Conservation (phyloP, 2,797 vertebrate genomes). For the Sebastes kiyomatsui region DNA sequence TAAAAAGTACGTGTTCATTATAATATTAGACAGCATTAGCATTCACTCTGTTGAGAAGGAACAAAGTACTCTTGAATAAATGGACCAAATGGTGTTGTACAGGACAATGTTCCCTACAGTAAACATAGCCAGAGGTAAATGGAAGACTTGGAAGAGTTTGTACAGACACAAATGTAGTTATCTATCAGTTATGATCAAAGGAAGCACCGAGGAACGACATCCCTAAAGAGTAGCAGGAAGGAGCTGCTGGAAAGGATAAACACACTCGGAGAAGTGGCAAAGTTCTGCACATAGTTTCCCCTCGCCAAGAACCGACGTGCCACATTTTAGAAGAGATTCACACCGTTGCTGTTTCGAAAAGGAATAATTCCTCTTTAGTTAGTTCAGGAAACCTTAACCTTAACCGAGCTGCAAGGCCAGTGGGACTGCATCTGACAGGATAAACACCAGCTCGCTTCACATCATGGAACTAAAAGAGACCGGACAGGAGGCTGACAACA, state of each 20-base stretch:
- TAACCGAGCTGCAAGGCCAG: not conserved
- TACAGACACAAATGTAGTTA: not conserved
- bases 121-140: not conserved
- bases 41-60: not conserved
- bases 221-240: conserved; percentile 10
- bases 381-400: not conserved
- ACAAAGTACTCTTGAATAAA: not conserved
- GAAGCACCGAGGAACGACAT: not conserved
- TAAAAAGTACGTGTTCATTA: not conserved
- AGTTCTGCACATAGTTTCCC: not conserved
- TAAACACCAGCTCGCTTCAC: not conserved
- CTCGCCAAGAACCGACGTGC: not conserved
- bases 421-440: not conserved
- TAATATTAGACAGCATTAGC: not conserved
- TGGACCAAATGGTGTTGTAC: not conserved
- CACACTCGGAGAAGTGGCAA: not conserved
- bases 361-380: not conserved
- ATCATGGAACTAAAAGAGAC: not conserved
- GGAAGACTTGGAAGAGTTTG: not conserved
- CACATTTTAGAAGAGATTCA: not conserved
- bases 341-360: not conserved
- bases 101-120: not conserved
- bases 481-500: not conserved
- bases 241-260: not conserved
- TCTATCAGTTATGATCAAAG: conserved; percentile 1